Evolutionary conservation across 2,797 vertebrate species (phyloP), one percentile per base, ranked within the genome.

Genomic region (Artibeus jamaicensis): DNA sequence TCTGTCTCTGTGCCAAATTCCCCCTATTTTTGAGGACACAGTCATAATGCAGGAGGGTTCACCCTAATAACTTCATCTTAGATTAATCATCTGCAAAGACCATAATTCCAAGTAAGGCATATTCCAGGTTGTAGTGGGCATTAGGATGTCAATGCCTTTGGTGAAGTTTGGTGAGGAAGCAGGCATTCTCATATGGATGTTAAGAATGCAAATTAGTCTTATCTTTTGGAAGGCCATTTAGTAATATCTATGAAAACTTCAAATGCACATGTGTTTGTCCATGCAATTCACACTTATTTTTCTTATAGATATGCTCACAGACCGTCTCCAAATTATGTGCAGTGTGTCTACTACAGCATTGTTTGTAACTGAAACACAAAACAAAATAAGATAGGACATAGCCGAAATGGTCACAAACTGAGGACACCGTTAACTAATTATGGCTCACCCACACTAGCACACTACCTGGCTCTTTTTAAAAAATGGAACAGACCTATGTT

Each of bases 221-320:
- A 67, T 77, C 6, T 77, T 86, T 94, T 73, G 71, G 55, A 90
- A 97, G 26, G 22, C 21, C 83, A 34, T 74, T 82, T 83, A 62
- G 29, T n/a, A 62, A 48, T 79, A 50, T 46, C n/a, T 71, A 19
- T 83, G 62, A 70, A 76, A 96, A 94, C 24, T 82, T 93, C 32
- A 94, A 94, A 83, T 91, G 62, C 4, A 55, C 9, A 26, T 74
- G 39, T 50, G 1, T 81, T 85, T 88, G n/a, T 87, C 32, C 29
- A 90, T 16, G 12, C 14, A 67, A 67, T 87, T 92, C 15, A 86
- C 22, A 48, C 6, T 26, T 53, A 59, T 50, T 62, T 57, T 74
- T 21, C 14, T 32, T 77, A 6, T 32, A 85, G 19, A 37, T 65
- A 76, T 5, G 3, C 46, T 88, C n/a, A 37, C 6, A 50, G 44